Evolutionary conservation across 2,113 vertebrate genomes (phyloP).

Genomic region (Gnathonemus longibarbis): DNA sequence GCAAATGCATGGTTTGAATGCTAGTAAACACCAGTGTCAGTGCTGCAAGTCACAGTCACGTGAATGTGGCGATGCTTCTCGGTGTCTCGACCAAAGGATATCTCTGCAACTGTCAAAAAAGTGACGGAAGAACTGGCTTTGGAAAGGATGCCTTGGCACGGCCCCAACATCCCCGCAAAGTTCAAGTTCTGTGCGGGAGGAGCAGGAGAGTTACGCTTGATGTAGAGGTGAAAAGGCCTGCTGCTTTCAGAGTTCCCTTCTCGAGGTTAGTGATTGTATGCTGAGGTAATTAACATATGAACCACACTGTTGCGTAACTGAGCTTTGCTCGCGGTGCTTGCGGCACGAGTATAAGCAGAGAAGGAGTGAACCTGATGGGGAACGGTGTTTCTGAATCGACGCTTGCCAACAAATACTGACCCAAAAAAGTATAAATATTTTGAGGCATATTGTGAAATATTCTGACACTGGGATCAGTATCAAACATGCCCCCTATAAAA

Average conservation of each 20-base stretch:
- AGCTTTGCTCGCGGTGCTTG: background rate
- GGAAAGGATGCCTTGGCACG: background rate
- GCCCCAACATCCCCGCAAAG: background rate
- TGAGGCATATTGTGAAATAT: background rate
- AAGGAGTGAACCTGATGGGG: background rate
- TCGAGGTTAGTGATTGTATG: background rate
- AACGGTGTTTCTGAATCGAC: background rate
- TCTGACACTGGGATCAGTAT: background rate
- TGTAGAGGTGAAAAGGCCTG: background rate
- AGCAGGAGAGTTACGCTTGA: background rate
- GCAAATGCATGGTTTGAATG: background rate
- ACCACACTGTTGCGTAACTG: conserved; percentile 4
- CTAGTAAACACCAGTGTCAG: background rate
- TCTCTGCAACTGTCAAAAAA: background rate
- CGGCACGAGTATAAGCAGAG: too few relatives aligned
- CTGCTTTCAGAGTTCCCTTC: background rate
- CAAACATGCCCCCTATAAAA: background rate
- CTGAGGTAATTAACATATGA: conserved; percentile 4
- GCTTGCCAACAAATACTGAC: background rate
- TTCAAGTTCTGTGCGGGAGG: background rate
- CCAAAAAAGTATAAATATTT: background rate
- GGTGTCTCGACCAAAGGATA: background rate
- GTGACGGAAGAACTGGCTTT: background rate
- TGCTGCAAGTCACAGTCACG: background rate
- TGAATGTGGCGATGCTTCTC: background rate